Percentiles rank a stretch among this genome's conserved stretches.
These are phyloP conservation scores for Saturnia pavonia DNA, from an alignment of 2,888 invertebrate genomes.

Conservation along the genomic window DNA sequence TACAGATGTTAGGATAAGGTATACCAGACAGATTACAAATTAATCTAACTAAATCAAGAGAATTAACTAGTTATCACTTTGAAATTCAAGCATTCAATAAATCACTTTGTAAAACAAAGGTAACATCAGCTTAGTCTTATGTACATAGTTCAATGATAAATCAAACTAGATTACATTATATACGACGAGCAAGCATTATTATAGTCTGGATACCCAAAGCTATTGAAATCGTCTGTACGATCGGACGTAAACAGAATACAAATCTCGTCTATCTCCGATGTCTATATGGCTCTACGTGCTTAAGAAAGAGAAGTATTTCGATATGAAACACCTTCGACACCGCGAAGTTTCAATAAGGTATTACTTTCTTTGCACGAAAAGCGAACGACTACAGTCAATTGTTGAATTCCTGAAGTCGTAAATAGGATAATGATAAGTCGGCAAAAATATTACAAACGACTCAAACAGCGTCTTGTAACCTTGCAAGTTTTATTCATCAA, in stretches of 20 bases:
- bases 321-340: slow-evolving; percentile 34
- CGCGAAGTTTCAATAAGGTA: slow-evolving; percentile 33
- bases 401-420: slow-evolving; percentile 39
- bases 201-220: not conserved
- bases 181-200: not conserved
- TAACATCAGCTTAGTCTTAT: not conserved
- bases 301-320: slow-evolving; percentile 35
- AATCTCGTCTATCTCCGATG: slow-evolving; percentile 26
- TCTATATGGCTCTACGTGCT: slow-evolving; percentile 28
- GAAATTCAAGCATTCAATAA: not conserved
- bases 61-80: not conserved
- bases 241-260: slow-evolving; percentile 1
- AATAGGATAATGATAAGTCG: slow-evolving; percentile 9
- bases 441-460: not conserved
- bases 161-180: not conserved
- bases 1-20: not conserved
- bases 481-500: not conserved
- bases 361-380: slow-evolving; percentile 45
- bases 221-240: slow-evolving; percentile 8
- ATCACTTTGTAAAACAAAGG: not conserved
- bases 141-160: not conserved
- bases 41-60: not conserved
- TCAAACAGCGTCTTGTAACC: not conserved
- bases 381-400: slow-evolving; percentile 48
- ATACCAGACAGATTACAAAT: not conserved